Percentiles rank a stretch among this genome's conserved stretches.
These are phyloP conservation scores for Rhopilema esculentum DNA, from an alignment of 30 jellyfish, hydroid and myxozoan genomes.

Conservation along the genomic window DNA sequence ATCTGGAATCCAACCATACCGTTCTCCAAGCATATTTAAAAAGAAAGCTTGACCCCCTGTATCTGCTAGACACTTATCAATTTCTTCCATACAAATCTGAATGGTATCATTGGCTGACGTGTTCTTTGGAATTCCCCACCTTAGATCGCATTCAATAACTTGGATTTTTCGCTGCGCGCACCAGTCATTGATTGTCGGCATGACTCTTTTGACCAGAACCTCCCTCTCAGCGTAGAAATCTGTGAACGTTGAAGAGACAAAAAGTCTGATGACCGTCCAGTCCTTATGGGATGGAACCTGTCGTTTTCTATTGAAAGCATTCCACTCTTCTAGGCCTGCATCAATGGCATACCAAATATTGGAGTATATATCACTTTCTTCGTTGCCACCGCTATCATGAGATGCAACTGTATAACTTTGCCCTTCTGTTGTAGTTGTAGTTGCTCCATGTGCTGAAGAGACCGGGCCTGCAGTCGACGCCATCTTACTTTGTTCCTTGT, in stretches of 20 bases:
- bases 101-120: conserved; percentile 81
- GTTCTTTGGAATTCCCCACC: conserved; percentile 97
- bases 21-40: conserved; percentile 76
- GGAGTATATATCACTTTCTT: neutral
- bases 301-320: conserved; percentile 6
- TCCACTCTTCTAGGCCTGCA: conserved; percentile 24
- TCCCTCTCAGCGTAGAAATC: conserved; percentile 92
- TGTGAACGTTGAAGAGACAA: conserved; percentile 90
- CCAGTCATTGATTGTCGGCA: conserved; percentile 87
- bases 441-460: neutral
- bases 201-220: conserved; percentile 74
- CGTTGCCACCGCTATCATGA: neutral
- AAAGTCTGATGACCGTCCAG: conserved; percentile 80
- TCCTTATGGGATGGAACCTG: conserved; percentile 26
- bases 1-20: conserved; percentile 95
- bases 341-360: conserved; percentile 35
- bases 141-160: conserved; percentile 86
- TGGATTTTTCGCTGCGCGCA: conserved; percentile 64
- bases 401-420: neutral
- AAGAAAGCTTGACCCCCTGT: conserved; percentile 94
- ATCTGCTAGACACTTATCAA: conserved; percentile 74
- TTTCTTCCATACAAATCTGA: conserved; percentile 75
- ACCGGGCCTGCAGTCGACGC: too few relatives aligned
- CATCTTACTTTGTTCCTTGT: neutral
- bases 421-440: neutral